phyloP scores from a whole-genome alignment of 2,888 invertebrate genomes.

The Dryococelus australis region DNA sequence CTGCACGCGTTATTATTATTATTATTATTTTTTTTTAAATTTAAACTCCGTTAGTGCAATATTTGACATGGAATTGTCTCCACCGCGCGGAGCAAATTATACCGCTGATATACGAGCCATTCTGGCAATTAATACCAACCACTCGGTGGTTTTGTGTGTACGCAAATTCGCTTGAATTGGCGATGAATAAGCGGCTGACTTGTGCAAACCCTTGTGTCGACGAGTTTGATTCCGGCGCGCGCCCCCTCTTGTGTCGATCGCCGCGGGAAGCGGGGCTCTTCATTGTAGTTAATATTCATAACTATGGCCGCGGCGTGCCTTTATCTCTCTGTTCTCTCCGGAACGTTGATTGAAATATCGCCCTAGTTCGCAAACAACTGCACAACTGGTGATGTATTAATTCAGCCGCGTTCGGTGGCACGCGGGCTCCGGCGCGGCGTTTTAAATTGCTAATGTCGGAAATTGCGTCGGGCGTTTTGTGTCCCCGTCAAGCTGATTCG shows the following conservation, averaged over 20 bases:
- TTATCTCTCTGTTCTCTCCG: background rate
- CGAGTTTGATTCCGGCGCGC: background rate
- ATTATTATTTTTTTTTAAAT: background rate
- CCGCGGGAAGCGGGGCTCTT: background rate
- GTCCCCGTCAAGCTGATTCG: background rate
- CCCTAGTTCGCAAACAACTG: background rate
- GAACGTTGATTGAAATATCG: background rate
- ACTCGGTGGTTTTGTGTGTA: background rate
- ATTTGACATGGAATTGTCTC: background rate
- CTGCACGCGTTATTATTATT: background rate
- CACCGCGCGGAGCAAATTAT: background rate
- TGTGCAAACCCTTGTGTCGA: background rate
- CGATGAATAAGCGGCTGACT: background rate
- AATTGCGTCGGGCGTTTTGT: background rate
- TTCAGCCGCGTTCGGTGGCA: background rate
- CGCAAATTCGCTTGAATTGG: background rate
- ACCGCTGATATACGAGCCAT: conserved; percentile 16
- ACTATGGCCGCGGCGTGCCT: background rate
- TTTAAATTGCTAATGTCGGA: background rate
- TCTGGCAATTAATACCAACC: background rate
- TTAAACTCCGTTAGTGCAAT: background rate
- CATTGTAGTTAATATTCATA: conserved; percentile 6
- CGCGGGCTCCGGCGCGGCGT: too few species aligned
- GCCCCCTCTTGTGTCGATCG: background rate
- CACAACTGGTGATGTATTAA: conserved; percentile 9